phyloP scores from a whole-genome alignment of 2,888 invertebrate species.

The Nephrotoma flavescens region DNA sequence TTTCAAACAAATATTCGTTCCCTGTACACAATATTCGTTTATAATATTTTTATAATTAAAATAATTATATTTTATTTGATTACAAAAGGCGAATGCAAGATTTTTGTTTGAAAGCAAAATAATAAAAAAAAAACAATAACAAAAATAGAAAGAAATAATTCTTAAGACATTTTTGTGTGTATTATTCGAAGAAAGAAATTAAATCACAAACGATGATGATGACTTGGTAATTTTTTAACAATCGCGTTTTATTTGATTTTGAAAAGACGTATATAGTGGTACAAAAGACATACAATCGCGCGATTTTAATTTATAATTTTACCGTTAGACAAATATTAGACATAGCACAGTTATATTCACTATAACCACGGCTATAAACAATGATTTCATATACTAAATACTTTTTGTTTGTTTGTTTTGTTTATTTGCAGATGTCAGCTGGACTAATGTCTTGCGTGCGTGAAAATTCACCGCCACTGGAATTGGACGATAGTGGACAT shows the following conservation, averaged over 20 bases:
- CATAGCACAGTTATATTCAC: neutral
- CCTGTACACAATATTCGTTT: neutral
- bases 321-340: neutral
- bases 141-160: neutral
- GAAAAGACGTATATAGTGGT: neutral
- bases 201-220: neutral
- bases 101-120: neutral
- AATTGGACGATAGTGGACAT: constrained; percentile 19
- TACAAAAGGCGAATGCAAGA: neutral
- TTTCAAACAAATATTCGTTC: too few species aligned
- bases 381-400: neutral
- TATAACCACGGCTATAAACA: neutral
- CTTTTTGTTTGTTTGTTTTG: constrained; percentile 8
- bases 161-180: neutral
- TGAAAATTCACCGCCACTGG: constrained; percentile 31
- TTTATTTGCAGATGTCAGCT: constrained; percentile 27
- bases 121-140: too few species aligned
- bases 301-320: neutral
- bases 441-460: constrained; percentile 33
- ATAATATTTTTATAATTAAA: neutral
- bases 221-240: neutral
- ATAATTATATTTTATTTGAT: neutral
- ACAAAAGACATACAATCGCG: neutral
- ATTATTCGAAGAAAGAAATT: neutral
- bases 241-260: neutral